Evolutionary conservation across 2,888 invertebrate species (phyloP).

Genomic region (Dexiosoma caninum): DNA sequence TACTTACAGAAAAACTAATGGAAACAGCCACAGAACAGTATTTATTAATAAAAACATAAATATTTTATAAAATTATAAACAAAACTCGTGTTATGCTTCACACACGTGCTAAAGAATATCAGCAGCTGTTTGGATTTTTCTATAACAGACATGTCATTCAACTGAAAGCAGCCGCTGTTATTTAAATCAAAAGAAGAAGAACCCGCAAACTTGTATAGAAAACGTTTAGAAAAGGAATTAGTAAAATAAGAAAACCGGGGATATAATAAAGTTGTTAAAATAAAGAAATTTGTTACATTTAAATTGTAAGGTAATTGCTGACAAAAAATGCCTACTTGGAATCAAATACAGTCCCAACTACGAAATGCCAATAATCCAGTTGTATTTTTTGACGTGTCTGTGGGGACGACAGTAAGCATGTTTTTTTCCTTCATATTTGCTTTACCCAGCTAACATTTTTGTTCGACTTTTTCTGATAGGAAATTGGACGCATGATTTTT

Average conservation of each 20-base stretch:
- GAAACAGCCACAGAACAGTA: neutral
- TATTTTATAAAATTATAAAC: conserved; percentile 27
- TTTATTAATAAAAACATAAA: neutral
- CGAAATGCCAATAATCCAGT: conserved; percentile 97
- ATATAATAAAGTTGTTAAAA: conserved; percentile 20
- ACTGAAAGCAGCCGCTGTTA: conserved; percentile 20
- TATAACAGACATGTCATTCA: conserved; percentile 4
- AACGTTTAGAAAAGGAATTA: conserved; percentile 31
- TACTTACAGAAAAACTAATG: conserved; percentile 17
- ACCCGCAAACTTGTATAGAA: conserved; percentile 39
- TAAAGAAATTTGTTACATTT: neutral
- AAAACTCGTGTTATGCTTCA: conserved; percentile 37
- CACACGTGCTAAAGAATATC: conserved; percentile 27
- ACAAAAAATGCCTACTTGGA: conserved; percentile 91
- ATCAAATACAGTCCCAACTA: conserved; percentile 93
- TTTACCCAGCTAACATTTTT: neutral
- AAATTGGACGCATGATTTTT: conserved; percentile 98
- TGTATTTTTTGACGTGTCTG: conserved; percentile 98
- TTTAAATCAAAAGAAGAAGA: too few relatives aligned
- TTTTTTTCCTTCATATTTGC: neutral
- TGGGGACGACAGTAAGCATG: conserved; percentile 91
- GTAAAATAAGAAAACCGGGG: conserved; percentile 9
- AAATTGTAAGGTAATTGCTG: neutral
- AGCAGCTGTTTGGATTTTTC: conserved; percentile 22
- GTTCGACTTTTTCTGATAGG: conserved; percentile 79